A percentile compares a stretch with the other conserved stretches of the same genome.
phyloP scores from a whole-genome alignment of 1,140 invertebrate genomes.

The Venturia canescens region DNA sequence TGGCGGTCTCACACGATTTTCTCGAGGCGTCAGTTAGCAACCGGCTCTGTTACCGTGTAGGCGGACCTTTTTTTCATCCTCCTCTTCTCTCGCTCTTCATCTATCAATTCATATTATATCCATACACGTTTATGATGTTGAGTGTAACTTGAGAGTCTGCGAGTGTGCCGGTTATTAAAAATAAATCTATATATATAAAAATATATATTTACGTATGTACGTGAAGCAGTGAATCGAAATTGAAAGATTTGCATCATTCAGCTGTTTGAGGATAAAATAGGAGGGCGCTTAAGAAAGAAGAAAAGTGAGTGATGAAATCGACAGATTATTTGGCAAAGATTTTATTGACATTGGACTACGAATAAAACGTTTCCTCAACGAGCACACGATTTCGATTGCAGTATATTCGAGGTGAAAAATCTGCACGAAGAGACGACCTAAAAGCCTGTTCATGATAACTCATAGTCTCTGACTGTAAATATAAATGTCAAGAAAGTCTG shows the following conservation, averaged over 20 bases:
- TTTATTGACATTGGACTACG: not conserved
- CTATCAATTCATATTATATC: constrained; percentile 34
- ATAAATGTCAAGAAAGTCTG: constrained; percentile 42
- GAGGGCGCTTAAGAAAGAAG: not conserved
- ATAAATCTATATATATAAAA: not conserved
- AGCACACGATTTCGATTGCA: not conserved
- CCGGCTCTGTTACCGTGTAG: constrained; percentile 67
- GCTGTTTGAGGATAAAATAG: not conserved
- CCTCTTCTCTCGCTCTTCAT: not conserved
- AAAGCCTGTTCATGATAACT: not conserved
- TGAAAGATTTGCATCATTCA: not conserved
- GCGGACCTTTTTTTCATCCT: constrained; percentile 36
- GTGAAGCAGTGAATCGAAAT: not conserved
- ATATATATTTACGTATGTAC: not conserved
- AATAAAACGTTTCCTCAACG: not conserved
- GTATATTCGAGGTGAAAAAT: not conserved
- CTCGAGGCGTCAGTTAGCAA: constrained; percentile 75
- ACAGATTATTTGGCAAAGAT: not conserved
- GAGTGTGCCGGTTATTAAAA: constrained; percentile 48
- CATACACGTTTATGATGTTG: constrained; percentile 59
- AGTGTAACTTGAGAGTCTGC: constrained; percentile 61
- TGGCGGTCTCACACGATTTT: constrained; percentile 53
- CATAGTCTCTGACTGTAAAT: not conserved
- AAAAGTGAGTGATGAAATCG: not conserved
- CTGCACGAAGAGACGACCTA: not conserved